These are phyloP conservation scores for Ectemnius continuus DNA, from an alignment of 2,888 invertebrate species.

Conservation along the genomic window DNA sequence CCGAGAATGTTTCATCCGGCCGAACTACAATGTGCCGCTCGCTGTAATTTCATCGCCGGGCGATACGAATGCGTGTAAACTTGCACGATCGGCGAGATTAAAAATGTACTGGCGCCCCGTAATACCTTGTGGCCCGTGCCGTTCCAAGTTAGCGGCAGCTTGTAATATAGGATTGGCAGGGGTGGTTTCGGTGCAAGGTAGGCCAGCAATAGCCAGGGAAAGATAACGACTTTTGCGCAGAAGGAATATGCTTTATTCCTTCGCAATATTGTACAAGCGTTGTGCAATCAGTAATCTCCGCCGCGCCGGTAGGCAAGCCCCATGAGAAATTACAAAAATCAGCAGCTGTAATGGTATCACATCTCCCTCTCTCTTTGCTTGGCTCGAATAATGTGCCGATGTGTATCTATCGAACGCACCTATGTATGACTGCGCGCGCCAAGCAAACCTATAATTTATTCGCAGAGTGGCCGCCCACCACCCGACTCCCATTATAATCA, in stretches of 20 bases:
- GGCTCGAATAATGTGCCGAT: slow-evolving; percentile 66
- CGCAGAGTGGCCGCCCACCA: slow-evolving; percentile 70
- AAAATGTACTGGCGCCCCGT: background rate
- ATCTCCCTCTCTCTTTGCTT: too few species aligned
- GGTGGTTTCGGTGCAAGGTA: too few species aligned
- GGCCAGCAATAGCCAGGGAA: too few species aligned
- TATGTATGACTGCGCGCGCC: slow-evolving; percentile 72
- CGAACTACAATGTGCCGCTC: slow-evolving; percentile 21
- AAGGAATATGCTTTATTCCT: too few species aligned
- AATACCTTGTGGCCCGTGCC: background rate
- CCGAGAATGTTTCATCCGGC: slow-evolving; percentile 27
- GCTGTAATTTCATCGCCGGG: slow-evolving; percentile 26
- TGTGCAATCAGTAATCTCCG: slow-evolving; percentile 12
- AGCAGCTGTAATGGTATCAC: slow-evolving; percentile 65
- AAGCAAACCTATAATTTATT: slow-evolving; percentile 76
- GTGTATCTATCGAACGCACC: slow-evolving; percentile 75
- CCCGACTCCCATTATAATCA: slow-evolving; percentile 74
- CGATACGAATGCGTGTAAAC: background rate
- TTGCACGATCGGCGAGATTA: slow-evolving; percentile 14
- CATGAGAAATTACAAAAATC: slow-evolving; percentile 70
- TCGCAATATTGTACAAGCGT: slow-evolving; percentile 2
- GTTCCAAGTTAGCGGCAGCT: background rate
- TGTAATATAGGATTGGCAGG: too few species aligned
- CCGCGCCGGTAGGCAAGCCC: slow-evolving; percentile 47
- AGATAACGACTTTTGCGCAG: too few species aligned